Conservation (phyloP, 1,140 invertebrate species). For the Tyrophagus putrescentiae region DNA sequence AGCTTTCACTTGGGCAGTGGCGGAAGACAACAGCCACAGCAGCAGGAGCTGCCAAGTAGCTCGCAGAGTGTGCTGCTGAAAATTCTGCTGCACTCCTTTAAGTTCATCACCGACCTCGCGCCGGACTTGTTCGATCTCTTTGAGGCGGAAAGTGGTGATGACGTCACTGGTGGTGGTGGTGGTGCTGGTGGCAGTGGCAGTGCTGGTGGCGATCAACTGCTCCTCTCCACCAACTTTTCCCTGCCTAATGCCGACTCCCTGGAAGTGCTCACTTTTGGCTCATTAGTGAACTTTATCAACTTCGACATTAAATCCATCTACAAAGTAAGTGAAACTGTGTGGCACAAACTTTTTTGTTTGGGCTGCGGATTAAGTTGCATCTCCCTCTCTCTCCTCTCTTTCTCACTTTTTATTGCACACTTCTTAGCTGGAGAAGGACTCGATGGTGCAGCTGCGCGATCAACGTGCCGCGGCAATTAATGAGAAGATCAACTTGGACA, state of each 20-base stretch:
- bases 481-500: background rate
- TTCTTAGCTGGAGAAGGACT: background rate
- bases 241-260: slow-evolving; percentile 17
- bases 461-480: background rate
- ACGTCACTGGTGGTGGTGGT: background rate
- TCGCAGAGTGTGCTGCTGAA: background rate
- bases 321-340: slow-evolving; percentile 4
- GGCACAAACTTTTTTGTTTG: too few species aligned
- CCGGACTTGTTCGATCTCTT: background rate
- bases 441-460: background rate
- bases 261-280: slow-evolving; percentile 14
- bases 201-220: background rate
- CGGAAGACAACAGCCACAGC: background rate
- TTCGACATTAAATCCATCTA: slow-evolving; percentile 3
- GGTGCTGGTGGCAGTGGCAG: background rate
- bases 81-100: background rate
- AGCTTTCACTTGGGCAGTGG: too few species aligned
- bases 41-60: background rate
- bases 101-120: background rate
- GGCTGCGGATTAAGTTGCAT: too few species aligned
- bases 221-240: slow-evolving; percentile 13
- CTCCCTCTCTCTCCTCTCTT: background rate
- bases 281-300: slow-evolving; percentile 16
- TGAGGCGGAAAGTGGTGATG: background rate
- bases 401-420: background rate